Conservation (phyloP, 2,888 invertebrate genomes). For the Hyppa rectilinea region DNA sequence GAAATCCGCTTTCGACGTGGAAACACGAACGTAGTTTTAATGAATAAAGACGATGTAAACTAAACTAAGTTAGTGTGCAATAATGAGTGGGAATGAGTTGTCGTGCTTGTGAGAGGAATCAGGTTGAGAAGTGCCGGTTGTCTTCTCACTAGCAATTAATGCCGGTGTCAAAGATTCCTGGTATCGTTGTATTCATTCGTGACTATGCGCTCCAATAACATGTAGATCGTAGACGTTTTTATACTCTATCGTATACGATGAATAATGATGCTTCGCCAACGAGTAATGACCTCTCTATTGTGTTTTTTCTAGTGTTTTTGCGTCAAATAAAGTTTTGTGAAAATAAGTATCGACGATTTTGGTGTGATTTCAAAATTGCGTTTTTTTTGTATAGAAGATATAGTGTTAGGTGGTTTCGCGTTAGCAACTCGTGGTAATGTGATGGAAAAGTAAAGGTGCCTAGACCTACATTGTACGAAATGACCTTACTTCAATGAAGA, state of each 20-base stretch:
- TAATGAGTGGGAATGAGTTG: conserved; percentile 70
- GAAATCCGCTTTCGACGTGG: conserved; percentile 40
- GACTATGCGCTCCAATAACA: conserved; percentile 86
- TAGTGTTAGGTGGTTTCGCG: conserved; percentile 4
- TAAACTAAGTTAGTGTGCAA: conserved; percentile 39
- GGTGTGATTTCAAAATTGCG: conserved; percentile 27
- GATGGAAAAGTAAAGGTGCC: conserved; percentile 30
- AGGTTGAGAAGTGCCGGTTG: conserved; percentile 72
- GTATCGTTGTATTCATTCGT: conserved; percentile 80
- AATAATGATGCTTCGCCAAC: conserved; percentile 53
- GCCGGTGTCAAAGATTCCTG: conserved; percentile 72
- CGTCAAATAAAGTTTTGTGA: conserved; percentile 25
- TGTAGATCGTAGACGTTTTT: conserved; percentile 62
- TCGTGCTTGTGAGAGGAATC: conserved; percentile 55
- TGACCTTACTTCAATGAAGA: conserved; percentile 58
- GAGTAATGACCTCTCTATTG: conserved; percentile 56
- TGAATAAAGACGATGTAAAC: conserved; percentile 21
- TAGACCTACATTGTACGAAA: conserved; percentile 15
- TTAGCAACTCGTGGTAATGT: neutral
- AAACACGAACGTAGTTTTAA: conserved; percentile 39
- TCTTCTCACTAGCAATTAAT: conserved; percentile 52
- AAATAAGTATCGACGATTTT: conserved; percentile 22
- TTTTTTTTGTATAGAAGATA: conserved; percentile 4
- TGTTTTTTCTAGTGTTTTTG: conserved; percentile 42
- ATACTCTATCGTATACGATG: conserved; percentile 50